Evolutionary conservation across 2,113 vertebrate species (phyloP).

Genomic region (Paracanthobrama guichenoti): DNA sequence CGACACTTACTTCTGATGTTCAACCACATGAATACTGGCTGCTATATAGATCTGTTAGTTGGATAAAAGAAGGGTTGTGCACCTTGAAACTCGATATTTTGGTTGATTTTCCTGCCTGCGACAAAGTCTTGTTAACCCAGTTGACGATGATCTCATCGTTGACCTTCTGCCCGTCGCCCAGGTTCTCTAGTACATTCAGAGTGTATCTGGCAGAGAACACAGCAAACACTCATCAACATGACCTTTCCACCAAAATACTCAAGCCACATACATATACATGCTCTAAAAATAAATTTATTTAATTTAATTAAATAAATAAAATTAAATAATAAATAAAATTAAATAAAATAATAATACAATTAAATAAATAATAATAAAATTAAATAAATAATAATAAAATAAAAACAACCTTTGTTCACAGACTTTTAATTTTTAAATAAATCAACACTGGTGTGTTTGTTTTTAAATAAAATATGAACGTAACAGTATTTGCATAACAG

Average conservation of each 20-base stretch:
- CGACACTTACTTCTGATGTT: background rate
- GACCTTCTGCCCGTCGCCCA: slow-evolving; percentile 88
- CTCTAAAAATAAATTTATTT: background rate
- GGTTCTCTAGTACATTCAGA: slow-evolving; percentile 86
- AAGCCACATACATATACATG: background rate
- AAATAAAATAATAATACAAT: too few relatives aligned
- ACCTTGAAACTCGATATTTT: slow-evolving; percentile 95
- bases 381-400: background rate
- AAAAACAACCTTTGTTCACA: too few relatives aligned
- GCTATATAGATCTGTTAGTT: background rate
- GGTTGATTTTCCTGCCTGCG: slow-evolving; percentile 84
- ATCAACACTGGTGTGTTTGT: background rate
- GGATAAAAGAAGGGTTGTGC: background rate
- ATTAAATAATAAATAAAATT: too few relatives aligned
- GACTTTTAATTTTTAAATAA: too few relatives aligned
- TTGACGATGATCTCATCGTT: slow-evolving; percentile 91
- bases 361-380: too few relatives aligned
- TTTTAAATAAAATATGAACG: background rate
- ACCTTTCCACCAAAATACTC: background rate
- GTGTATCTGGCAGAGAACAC: slow-evolving; percentile 81
- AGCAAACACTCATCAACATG: background rate
- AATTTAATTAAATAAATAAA: too few relatives aligned
- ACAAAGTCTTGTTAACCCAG: slow-evolving; percentile 91
- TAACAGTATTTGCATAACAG: background rate
- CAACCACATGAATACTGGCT: background rate